Base-by-base conservation (phyloP, 1,140 invertebrate species). In the Pseudomyrmex dendroicus region DNA sequence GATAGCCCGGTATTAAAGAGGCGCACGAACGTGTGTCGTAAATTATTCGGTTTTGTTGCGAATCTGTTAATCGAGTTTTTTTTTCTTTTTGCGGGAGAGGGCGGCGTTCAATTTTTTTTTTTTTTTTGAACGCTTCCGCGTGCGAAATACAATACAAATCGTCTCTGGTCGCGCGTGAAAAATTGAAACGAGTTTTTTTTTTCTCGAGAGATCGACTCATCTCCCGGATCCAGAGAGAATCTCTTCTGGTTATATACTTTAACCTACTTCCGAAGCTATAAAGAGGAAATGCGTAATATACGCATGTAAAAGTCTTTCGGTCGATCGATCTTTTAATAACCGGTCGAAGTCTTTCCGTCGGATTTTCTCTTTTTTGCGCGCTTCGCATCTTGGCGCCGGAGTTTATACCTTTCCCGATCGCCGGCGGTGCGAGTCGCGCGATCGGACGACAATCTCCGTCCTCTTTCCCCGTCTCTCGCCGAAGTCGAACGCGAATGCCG, bases 361-460 rank as follows among this genome's bases (percentile, higher is more conserved):
- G 17, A 83, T 86, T 82, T 85, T 67, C 83, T 85, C 74, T 82
- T 86, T 86, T 86, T 86, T 85, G 44, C 56, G 22, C n/a, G 61
- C 15, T 73, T 85, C 68, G 59, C 68, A 66, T 57, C 73, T 35
- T 84, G 85, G 85, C 85, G 83, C 85, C 85, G 56, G 68, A 73
- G 22, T 57, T 63, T 57, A 25, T 25, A 50, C 22, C 67, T 63
- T 80, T 13, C 76, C 44, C 63, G 48, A n/a, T 68, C 48, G 35
- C 35, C 35, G 35, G 5, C 4, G 35, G n/a, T n/a, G n/a, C n/a
- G n/a, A 35, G 35, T 35, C 35, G 35, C 35, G 5, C 35, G 35
- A 35, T 77, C 20, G 13, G 56, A 57, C 57, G 35, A 68, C 44
- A 35, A 10, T 67, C 35, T 50, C 63, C 63, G 56, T 78, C 25